These are phyloP conservation scores for Copidosoma aretas DNA, from an alignment of 2,888 invertebrate species.

Conservation along the genomic window DNA sequence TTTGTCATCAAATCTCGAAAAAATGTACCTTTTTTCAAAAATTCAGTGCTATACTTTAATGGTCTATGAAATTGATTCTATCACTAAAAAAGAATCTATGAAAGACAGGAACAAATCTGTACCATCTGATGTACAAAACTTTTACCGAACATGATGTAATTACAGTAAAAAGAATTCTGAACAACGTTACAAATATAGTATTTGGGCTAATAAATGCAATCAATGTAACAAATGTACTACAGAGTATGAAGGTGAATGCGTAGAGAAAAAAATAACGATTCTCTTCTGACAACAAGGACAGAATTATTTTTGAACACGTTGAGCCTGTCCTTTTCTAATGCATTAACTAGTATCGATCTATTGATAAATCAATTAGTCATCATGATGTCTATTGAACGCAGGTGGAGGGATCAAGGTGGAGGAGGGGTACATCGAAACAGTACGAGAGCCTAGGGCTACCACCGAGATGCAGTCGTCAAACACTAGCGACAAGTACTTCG, in stretches of 20 bases:
- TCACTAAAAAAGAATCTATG: too few relatives aligned
- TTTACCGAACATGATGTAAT: too few relatives aligned
- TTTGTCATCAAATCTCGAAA: too few relatives aligned
- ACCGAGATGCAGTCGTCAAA: constrained; percentile 59
- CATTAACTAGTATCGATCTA: constrained; percentile 43
- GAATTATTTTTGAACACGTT: constrained; percentile 31
- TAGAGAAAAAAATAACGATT: constrained; percentile 13
- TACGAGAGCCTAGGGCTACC: constrained; percentile 48
- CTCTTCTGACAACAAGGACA: constrained; percentile 33
- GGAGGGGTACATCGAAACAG: constrained; percentile 47
- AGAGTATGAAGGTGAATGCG: constrained; percentile 6
- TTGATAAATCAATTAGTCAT: constrained; percentile 58
- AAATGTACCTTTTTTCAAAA: too few relatives aligned
- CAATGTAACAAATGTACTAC: neutral
- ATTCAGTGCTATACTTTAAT: too few relatives aligned
- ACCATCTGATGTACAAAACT: too few relatives aligned
- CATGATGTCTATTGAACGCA: constrained; percentile 38
- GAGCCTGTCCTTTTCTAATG: neutral
- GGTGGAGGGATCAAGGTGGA: constrained; percentile 50
- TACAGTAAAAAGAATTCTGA: too few relatives aligned
- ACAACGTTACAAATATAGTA: too few relatives aligned
- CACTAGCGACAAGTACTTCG: constrained; percentile 60
- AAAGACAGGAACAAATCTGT: too few relatives aligned
- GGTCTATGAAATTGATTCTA: too few relatives aligned
- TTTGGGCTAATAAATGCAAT: too few relatives aligned